Evolutionary conservation across 2,113 vertebrate species (phyloP).

Genomic region (Macrotis lagotis): DNA sequence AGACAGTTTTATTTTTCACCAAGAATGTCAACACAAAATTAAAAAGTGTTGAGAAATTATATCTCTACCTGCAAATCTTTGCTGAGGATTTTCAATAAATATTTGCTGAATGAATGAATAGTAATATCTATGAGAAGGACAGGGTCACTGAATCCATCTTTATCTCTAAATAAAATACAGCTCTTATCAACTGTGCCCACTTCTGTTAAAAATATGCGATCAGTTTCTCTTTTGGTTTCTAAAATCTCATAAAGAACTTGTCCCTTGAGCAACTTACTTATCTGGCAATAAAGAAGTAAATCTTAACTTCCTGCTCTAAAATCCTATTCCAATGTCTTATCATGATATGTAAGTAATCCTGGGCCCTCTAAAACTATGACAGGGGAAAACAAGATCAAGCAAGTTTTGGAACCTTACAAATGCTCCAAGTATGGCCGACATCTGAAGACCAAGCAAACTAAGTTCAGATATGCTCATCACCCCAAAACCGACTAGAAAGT

Average conservation of each 20-base stretch:
- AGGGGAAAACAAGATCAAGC: neutral
- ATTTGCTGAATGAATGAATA: neutral
- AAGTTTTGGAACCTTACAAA: neutral
- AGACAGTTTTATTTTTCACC: constrained; percentile 42
- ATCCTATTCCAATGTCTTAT: neutral
- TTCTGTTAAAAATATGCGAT: constrained; percentile 16
- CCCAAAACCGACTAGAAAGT: neutral
- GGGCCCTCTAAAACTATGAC: neutral
- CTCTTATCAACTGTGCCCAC: neutral
- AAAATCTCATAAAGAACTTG: neutral
- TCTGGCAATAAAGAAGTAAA: constrained; percentile 3
- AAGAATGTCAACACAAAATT: neutral
- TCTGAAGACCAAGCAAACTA: neutral
- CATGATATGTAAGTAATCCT: neutral
- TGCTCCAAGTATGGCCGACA: neutral
- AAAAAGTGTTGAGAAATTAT: neutral
- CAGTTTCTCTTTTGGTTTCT: neutral
- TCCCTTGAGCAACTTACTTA: neutral
- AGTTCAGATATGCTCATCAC: neutral
- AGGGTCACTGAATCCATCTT: neutral
- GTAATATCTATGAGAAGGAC: neutral
- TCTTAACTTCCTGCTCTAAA: neutral
- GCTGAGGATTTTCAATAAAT: neutral
- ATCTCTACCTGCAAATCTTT: neutral
- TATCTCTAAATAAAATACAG: neutral